Conservation (phyloP, 2,888 invertebrate genomes). For the Machimus rusticus region DNA sequence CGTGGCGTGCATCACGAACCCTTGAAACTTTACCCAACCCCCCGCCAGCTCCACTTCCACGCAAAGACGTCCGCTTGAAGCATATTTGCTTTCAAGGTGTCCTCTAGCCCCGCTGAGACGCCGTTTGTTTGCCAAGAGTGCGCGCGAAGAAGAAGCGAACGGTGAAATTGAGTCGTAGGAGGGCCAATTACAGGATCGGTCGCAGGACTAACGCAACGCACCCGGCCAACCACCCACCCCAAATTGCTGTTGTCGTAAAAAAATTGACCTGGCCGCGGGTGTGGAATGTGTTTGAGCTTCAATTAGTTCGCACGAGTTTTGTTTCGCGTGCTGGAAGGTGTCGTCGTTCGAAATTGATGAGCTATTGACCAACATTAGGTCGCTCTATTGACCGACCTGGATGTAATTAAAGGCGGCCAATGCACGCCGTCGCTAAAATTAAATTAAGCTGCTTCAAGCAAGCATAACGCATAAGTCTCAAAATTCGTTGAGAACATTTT, state of each 20-base stretch:
- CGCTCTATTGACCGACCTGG: background rate
- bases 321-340: constrained; percentile 28
- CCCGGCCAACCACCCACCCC: background rate
- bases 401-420: background rate
- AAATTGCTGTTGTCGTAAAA: background rate
- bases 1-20: constrained; percentile 50
- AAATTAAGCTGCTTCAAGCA: background rate
- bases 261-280: background rate
- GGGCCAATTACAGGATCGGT: constrained; percentile 3
- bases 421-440: background rate
- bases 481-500: background rate
- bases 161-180: constrained; percentile 1
- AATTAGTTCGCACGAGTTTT: constrained; percentile 22
- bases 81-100: constrained; percentile 27
- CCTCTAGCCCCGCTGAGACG: background rate
- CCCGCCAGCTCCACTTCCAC: background rate
- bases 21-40: background rate
- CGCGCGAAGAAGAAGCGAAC: background rate
- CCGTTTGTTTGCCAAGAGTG: background rate
- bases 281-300: constrained; percentile 28
- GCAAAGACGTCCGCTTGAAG: background rate
- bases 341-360: constrained; percentile 24
- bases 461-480: background rate
- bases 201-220: background rate
- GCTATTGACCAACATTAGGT: constrained; percentile 30